phyloP scores from a whole-genome alignment of 2,113 vertebrate species.

The Scatophagus argus region DNA sequence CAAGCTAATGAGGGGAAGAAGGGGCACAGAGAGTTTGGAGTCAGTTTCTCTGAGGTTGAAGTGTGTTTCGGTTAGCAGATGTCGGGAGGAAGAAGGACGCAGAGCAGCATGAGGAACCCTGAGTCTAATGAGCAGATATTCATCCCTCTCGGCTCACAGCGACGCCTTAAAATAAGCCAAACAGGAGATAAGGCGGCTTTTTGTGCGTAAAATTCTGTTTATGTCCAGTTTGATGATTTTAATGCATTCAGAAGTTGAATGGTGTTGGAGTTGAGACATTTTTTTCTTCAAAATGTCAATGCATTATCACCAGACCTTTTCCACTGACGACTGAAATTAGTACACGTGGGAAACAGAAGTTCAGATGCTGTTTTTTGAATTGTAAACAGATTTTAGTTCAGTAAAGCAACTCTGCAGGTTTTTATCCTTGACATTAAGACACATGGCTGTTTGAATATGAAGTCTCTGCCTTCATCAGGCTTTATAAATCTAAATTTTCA shows the following conservation, averaged over 20 bases:
- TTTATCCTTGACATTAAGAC: background rate
- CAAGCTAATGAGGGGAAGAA: slow-evolving; percentile 8
- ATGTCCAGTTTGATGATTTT: background rate
- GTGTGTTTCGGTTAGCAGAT: background rate
- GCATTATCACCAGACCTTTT: background rate
- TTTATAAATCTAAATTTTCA: slow-evolving; percentile 16
- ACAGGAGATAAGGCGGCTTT: too few species aligned
- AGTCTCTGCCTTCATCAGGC: background rate
- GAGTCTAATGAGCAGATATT: slow-evolving; percentile 25
- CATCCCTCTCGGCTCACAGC: background rate
- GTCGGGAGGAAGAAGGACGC: background rate
- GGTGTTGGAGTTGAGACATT: background rate
- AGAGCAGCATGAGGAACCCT: background rate
- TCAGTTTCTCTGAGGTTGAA: background rate
- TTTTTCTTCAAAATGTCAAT: background rate
- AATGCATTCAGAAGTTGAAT: background rate
- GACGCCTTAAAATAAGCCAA: background rate
- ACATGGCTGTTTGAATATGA: background rate
- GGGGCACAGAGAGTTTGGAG: background rate
- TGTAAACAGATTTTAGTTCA: background rate
- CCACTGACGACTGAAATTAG: background rate
- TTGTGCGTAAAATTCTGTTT: too few species aligned
- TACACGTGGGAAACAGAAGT: background rate
- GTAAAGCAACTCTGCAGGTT: background rate
- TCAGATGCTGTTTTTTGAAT: background rate